Base-by-base conservation (phyloP, 2,888 invertebrate genomes). In the Cephus pygmeus region DNA sequence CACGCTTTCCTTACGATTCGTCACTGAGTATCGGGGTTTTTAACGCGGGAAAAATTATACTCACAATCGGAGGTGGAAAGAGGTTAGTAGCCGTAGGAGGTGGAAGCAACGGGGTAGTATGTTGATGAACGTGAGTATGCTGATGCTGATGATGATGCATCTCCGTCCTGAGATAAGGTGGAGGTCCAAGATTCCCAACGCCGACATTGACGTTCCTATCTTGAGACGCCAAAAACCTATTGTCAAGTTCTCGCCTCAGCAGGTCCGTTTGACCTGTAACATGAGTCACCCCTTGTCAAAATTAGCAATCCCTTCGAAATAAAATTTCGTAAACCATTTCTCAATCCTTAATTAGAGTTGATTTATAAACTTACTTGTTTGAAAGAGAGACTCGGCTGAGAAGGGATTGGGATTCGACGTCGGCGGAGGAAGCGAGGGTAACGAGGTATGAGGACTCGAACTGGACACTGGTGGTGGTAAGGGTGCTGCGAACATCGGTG, bases 81-180 rank as follows among this genome's bases (percentile, higher is more conserved):
- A 93, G 92, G 12, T 93, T 92, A 3, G 91, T 85, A 75, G 93
- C 92, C 78, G 93, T 92, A 34, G 94, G 93, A 34, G 94, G 93
- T 76, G 95, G 93, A 80, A 94, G 90, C 79, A 95, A 92, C 79
- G 95, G 94, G 79, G 96, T 94, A 84, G 96, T 96, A 91, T 97
- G 96, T 90, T 97, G 97, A 93, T 97, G 97, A 88, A 97, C 96
- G 92, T 97, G 97, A 77, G 97, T 97, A 91, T 97, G 97, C 90
- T 97, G 97, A 92, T 97, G 97, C 92, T 97, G 97, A 93, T 97
- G 97, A 93, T 97, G 97, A 92, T 97, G 97, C 94, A 97, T 95
- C 93, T 97, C 97, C 76, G 97, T 97, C 88, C 96, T 94, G 89
- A 96, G 93, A 85, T 92, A 93, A 86, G 95, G 95, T 76, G 95